Conservation (phyloP, 2,888 invertebrate species). For the Biston stratarius region DNA sequence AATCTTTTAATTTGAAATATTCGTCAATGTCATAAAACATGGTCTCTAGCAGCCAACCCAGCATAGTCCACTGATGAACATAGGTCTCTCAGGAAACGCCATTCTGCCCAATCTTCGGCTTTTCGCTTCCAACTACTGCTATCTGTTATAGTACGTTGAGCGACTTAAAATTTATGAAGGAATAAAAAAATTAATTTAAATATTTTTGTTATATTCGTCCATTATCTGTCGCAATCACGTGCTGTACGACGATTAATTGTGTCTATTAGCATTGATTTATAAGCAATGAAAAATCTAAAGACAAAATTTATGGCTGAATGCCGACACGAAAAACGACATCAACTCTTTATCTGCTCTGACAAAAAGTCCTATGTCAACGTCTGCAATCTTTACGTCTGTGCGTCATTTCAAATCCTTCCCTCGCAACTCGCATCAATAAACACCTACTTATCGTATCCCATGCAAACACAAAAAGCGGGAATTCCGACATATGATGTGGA, state of each 20-base stretch:
- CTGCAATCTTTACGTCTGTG: slow-evolving; percentile 12
- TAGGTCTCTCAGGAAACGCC: too few relatives aligned
- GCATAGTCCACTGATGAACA: too few relatives aligned
- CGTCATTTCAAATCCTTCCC: slow-evolving; percentile 36
- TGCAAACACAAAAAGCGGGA: slow-evolving; percentile 53
- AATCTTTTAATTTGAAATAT: too few relatives aligned
- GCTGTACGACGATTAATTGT: not conserved
- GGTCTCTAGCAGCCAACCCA: too few relatives aligned
- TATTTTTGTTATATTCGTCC: not conserved
- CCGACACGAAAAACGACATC: not conserved
- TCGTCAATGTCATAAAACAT: too few relatives aligned
- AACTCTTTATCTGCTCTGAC: slow-evolving; percentile 7
- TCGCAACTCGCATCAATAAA: slow-evolving; percentile 41
- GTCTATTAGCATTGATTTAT: too few relatives aligned
- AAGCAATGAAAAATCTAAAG: too few relatives aligned
- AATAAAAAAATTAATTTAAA: too few relatives aligned
- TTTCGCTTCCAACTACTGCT: too few relatives aligned
- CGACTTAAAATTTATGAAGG: too few relatives aligned
- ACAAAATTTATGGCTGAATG: not conserved
- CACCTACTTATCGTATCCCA: slow-evolving; percentile 45
- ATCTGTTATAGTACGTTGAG: too few relatives aligned
- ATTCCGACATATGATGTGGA: slow-evolving; percentile 64
- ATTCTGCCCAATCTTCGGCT: too few relatives aligned
- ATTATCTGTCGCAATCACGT: not conserved
- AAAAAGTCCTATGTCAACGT: slow-evolving; percentile 45